These are phyloP conservation scores for Meloidogyne exigua DNA, from an alignment of 1,140 invertebrate species.

Conservation along the genomic window DNA sequence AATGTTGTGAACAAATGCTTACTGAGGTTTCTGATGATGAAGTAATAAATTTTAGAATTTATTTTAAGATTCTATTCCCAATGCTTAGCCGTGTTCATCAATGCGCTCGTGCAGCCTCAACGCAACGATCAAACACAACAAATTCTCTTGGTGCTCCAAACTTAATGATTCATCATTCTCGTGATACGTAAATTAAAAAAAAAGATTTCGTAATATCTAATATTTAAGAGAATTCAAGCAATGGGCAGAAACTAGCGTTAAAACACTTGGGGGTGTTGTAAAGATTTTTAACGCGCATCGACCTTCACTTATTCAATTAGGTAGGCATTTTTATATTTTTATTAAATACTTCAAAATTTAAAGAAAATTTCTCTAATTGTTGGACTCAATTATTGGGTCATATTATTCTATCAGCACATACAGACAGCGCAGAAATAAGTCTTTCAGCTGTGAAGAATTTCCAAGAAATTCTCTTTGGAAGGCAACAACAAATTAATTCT, in stretches of 20 bases:
- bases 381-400: slow-evolving; percentile 56
- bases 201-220: not conserved
- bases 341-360: slow-evolving; percentile 15
- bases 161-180: slow-evolving; percentile 94
- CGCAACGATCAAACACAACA: slow-evolving; percentile 75
- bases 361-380: slow-evolving; percentile 45
- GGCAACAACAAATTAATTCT: slow-evolving; percentile 27
- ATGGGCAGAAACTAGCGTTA: slow-evolving; percentile 92
- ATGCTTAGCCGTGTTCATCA: slow-evolving; percentile 86
- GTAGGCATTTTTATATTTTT: slow-evolving; percentile 23
- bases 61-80: slow-evolving; percentile 80
- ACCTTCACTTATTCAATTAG: slow-evolving; percentile 48
- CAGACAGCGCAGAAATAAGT: slow-evolving; percentile 67
- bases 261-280: slow-evolving; percentile 64
- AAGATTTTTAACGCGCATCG: slow-evolving; percentile 63
- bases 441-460: slow-evolving; percentile 67
- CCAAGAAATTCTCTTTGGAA: slow-evolving; percentile 64
- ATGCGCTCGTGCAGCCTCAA: slow-evolving; percentile 85
- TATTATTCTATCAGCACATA: slow-evolving; percentile 65
- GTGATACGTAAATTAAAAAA: slow-evolving; percentile 76
- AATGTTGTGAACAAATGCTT: slow-evolving; percentile 56
- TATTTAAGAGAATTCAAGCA: slow-evolving; percentile 80
- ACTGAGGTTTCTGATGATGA: slow-evolving; percentile 44
- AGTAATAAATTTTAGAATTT: not conserved
- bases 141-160: slow-evolving; percentile 77